Evolutionary conservation across 2,797 vertebrate species (phyloP).

Genomic region (Poecilia wingei): DNA sequence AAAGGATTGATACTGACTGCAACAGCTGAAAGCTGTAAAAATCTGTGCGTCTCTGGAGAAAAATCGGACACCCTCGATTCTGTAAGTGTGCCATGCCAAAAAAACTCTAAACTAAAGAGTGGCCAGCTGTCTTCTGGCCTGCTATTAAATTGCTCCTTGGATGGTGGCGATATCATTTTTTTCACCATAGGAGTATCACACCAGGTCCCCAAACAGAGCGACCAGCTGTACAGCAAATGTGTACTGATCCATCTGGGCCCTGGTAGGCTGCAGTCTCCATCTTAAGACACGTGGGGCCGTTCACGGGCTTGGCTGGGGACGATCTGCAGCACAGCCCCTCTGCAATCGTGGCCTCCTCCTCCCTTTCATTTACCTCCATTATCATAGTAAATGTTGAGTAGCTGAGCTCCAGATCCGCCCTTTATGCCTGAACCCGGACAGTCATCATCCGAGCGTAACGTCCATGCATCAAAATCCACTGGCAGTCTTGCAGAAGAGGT

Average conservation of each 20-base stretch:
- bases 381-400: constrained; percentile 74
- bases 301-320: constrained; percentile 78
- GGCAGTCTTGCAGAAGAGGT: constrained; percentile 88
- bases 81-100: constrained; percentile 84
- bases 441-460: constrained; percentile 59
- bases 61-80: constrained; percentile 84
- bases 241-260: constrained; percentile 92
- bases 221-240: constrained; percentile 97
- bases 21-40: constrained; percentile 83
- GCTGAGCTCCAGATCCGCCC: constrained; percentile 61
- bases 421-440: constrained; percentile 65
- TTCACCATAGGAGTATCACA: constrained; percentile 95
- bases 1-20: constrained; percentile 75
- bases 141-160: constrained; percentile 87
- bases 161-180: constrained; percentile 86
- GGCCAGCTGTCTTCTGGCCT: constrained; percentile 87
- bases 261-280: constrained; percentile 90
- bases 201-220: constrained; percentile 95
- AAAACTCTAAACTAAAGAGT: constrained; percentile 87
- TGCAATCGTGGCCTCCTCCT: constrained; percentile 59
- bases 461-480: constrained; percentile 86
- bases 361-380: constrained; percentile 73
- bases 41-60: constrained; percentile 81
- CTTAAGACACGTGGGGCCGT: constrained; percentile 89
- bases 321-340: constrained; percentile 59